Conservation (phyloP, 2,113 vertebrate genomes). For the Nothobranchius kuhntae region DNA sequence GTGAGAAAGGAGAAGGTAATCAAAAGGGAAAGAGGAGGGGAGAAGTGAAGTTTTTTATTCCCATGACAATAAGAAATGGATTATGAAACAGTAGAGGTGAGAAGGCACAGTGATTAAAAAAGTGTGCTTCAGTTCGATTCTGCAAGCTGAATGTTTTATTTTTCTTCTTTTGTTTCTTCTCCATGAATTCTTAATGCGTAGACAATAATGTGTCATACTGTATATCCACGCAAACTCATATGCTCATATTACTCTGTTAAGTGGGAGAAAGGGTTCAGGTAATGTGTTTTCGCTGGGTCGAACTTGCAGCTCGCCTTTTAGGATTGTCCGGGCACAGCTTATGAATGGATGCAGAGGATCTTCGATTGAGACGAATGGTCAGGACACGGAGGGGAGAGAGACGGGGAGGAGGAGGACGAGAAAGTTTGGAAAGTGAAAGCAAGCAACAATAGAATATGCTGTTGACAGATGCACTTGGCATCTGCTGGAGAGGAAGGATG, state of each 20-base stretch:
- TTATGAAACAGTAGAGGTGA: conserved; percentile 61
- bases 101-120: conserved; percentile 69
- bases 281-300: conserved; percentile 50
- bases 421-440: conserved; percentile 49
- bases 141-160: conserved; percentile 56
- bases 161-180: conserved; percentile 64
- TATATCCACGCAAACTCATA: conserved; percentile 67
- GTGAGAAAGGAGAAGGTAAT: conserved; percentile 41
- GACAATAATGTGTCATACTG: conserved; percentile 67
- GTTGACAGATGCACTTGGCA: conserved; percentile 93
- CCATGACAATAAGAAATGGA: conserved; percentile 69
- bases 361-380: conserved; percentile 48
- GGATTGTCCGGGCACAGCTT: conserved; percentile 45
- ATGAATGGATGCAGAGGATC: conserved; percentile 51
- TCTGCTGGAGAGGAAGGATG: conserved; percentile 87
- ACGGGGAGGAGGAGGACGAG: conserved; percentile 8
- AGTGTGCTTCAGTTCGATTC: conserved; percentile 58
- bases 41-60: conserved; percentile 52
- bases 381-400: conserved; percentile 16
- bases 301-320: conserved; percentile 62
- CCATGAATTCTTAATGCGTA: conserved; percentile 75
- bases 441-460: conserved; percentile 74
- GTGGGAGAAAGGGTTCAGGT: conserved; percentile 33
- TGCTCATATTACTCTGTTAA: conserved; percentile 65
- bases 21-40: conserved; percentile 37